A percentile compares a stretch with the other conserved stretches of the same genome.
phyloP scores from a whole-genome alignment of 2,113 vertebrate genomes.

The Brienomyrus brachyistius region DNA sequence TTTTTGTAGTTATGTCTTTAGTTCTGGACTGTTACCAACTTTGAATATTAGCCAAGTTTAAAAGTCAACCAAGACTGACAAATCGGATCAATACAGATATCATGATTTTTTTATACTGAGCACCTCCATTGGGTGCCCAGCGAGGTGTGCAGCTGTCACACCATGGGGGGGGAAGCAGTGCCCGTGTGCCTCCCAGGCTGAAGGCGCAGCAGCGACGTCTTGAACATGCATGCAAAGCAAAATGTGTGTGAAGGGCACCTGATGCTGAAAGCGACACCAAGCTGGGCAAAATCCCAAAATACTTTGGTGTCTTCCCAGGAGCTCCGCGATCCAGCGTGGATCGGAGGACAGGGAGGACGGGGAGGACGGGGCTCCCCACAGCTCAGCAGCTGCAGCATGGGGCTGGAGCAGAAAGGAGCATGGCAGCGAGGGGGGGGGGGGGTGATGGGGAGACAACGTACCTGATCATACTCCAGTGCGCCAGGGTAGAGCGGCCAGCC shows the following conservation, averaged over 20 bases:
- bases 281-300: slow-evolving; percentile 48
- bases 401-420: neutral
- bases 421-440: neutral
- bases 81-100: neutral
- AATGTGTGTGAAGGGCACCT: slow-evolving; percentile 46
- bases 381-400: neutral
- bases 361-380: slow-evolving; percentile 25
- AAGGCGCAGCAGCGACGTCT: slow-evolving; percentile 40
- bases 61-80: too few species aligned
- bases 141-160: slow-evolving; percentile 11
- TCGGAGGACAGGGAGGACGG: slow-evolving; percentile 28
- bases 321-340: slow-evolving; percentile 16
- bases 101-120: neutral
- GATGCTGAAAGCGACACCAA: slow-evolving; percentile 36
- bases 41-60: neutral
- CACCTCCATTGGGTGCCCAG: neutral
- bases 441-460: slow-evolving; percentile 46
- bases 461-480: slow-evolving; percentile 98
- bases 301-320: slow-evolving; percentile 30
- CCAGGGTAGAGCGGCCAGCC: slow-evolving; percentile 98
- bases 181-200: neutral
- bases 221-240: slow-evolving; percentile 40
- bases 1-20: neutral
- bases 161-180: neutral
- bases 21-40: neutral